Evolutionary conservation across 2,113 vertebrate genomes (phyloP).

Genomic region (Xenopus laevis): DNA sequence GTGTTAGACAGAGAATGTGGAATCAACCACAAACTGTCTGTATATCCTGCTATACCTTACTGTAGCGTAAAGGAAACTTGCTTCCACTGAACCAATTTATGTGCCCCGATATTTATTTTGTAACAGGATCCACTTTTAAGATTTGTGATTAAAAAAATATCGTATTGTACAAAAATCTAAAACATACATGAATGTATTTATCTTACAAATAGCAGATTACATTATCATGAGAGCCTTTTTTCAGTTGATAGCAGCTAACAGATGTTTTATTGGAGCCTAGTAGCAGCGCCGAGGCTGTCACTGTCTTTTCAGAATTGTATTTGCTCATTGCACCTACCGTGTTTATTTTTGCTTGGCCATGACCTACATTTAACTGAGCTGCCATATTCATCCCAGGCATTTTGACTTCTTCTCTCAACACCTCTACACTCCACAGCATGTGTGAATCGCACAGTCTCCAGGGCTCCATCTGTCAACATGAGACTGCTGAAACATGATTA

Average conservation of each 20-base stretch:
- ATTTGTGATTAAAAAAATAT: no score
- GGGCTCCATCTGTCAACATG: conserved; percentile 11
- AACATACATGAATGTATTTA: no score
- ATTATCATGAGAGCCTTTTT: background rate
- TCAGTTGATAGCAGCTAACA: no score
- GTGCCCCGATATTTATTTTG: no score
- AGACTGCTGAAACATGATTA: background rate
- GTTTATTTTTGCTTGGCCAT: conserved; percentile 23
- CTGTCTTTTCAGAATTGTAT: background rate
- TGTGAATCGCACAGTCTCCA: background rate
- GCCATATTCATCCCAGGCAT: conserved; percentile 1
- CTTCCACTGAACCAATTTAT: no score
- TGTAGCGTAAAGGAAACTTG: no score
- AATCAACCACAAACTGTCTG: no score
- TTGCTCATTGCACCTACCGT: background rate
- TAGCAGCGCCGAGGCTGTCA: background rate
- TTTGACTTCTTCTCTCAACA: conserved; percentile 18
- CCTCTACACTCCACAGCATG: conserved; percentile 6
- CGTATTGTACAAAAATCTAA: no score
- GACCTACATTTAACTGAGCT: conserved; percentile 5
- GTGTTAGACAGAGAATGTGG: no score
- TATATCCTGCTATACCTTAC: no score
- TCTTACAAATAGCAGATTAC: background rate
- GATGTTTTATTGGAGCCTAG: background rate
- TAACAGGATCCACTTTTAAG: no score